phyloP scores from a whole-genome alignment of 2,113 vertebrate genomes.

The Microcebus lehilahytsara region DNA sequence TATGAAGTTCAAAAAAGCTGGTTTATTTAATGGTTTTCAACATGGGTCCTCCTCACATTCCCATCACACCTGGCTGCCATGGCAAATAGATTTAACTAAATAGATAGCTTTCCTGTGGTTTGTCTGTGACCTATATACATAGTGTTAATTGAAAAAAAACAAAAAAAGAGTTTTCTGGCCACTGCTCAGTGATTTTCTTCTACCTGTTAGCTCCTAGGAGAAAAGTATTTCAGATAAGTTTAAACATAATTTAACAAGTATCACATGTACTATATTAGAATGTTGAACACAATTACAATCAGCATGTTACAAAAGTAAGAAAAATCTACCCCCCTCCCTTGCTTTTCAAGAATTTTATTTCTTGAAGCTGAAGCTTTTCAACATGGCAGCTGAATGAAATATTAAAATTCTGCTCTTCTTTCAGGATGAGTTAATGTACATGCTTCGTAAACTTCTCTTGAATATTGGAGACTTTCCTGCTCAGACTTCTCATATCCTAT shows the following conservation, averaged over 20 bases:
- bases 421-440: slow-evolving; percentile 98
- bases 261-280: not conserved
- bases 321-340: not conserved
- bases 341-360: not conserved
- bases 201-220: not conserved
- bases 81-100: not conserved
- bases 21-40: not conserved
- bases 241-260: not conserved
- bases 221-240: not conserved
- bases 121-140: not conserved
- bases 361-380: not conserved
- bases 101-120: not conserved
- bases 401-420: slow-evolving; percentile 59
- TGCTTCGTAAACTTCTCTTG: slow-evolving; percentile 96
- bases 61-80: not conserved
- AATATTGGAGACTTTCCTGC: slow-evolving; percentile 98
- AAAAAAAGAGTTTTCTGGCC: not conserved
- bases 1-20: not conserved
- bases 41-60: not conserved
- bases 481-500: slow-evolving; percentile 98
- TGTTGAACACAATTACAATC: not conserved
- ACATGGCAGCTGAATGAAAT: not conserved
- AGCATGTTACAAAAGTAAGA: not conserved
- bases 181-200: not conserved
- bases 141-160: not conserved